Evolutionary conservation across 1,140 invertebrate species (phyloP), one percentile per base, ranked within the genome.

Genomic region (Luehdorfia chinensis): DNA sequence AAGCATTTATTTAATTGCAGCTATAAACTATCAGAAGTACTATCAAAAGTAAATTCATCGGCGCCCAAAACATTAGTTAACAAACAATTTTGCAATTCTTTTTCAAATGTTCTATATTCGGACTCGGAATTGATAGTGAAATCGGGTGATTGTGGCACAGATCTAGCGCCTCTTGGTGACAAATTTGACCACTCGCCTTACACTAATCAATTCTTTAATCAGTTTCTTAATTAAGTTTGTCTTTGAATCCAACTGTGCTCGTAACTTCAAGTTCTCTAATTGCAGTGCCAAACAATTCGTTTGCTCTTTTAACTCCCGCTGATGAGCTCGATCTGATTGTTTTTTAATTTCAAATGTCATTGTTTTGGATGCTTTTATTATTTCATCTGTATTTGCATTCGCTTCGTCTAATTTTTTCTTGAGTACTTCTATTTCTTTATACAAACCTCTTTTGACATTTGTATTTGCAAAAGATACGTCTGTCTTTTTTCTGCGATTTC

Each of bases 181-280:
- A 6, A 47, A 54, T 50, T 66, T 69, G 9, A 72, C 36, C 6
- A 55, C 31, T 1, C 53, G 33, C 37, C 57, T 63, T 31, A 66
- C 31, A 27, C 18, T 57, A 25, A 6, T 33, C 11, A 72, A 34
- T 39, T 72, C 68, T 13, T 58, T 64, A 16, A 59, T 59, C 1
- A 68, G 51, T 53, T 54, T 66, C n/a, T 14, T 47, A 0, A 72
- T 21, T 7, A 69, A 32, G 23, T 47, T 58, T 4, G 53, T 48
- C 53, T 72, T 68, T 1, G 47, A 54, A 2, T 58, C 50, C 12
- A 69, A 23, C 4, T 64, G 13, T n/a, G 45, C 33, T 33, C 59
- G 53, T 25, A 68, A 48, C 55, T 66, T 72, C 13, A 64, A 60
- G 21, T 68, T 68, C 31, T 72, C 68, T 8, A 72, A 23, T 41